Evolutionary conservation across 2,888 invertebrate genomes (phyloP).

Genomic region (Aquatica leii): DNA sequence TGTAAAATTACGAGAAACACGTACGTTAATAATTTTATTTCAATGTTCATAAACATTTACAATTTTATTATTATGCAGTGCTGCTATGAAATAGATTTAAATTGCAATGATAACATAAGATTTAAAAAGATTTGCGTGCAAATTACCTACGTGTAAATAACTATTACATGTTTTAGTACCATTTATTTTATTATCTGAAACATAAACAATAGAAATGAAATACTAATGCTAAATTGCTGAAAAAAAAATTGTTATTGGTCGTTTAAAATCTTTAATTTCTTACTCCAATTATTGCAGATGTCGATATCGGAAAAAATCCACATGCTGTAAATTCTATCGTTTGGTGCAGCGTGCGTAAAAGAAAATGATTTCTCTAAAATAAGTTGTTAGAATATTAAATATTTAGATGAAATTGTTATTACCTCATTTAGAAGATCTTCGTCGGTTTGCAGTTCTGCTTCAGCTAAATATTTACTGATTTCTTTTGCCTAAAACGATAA

Average conservation of each 20-base stretch:
- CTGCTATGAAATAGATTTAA: too few species aligned
- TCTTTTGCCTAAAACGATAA: constrained; percentile 21
- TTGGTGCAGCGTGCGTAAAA: constrained; percentile 39
- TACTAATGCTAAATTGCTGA: constrained; percentile 32
- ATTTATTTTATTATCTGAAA: constrained; percentile 28
- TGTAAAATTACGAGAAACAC: too few species aligned
- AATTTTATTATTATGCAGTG: too few species aligned
- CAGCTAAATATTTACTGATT: constrained; percentile 26
- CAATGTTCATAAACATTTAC: too few species aligned
- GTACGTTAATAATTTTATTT: too few species aligned
- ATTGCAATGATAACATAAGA: too few species aligned
- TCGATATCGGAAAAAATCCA: constrained; percentile 38
- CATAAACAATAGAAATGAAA: constrained; percentile 29
- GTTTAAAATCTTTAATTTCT: background rate
- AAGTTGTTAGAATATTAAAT: too few species aligned
- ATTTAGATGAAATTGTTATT: constrained; percentile 1
- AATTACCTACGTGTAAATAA: too few species aligned
- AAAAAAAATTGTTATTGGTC: constrained; percentile 4
- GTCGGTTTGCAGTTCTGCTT: constrained; percentile 21
- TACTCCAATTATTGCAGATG: constrained; percentile 40
- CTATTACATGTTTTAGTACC: too few species aligned
- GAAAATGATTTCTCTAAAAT: constrained; percentile 40
- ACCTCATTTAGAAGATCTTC: constrained; percentile 27
- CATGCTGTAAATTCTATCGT: constrained; percentile 38
- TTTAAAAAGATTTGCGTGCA: too few species aligned